These are phyloP conservation scores for Homarus americanus DNA, from an alignment of 1,140 invertebrate species.

Conservation along the genomic window DNA sequence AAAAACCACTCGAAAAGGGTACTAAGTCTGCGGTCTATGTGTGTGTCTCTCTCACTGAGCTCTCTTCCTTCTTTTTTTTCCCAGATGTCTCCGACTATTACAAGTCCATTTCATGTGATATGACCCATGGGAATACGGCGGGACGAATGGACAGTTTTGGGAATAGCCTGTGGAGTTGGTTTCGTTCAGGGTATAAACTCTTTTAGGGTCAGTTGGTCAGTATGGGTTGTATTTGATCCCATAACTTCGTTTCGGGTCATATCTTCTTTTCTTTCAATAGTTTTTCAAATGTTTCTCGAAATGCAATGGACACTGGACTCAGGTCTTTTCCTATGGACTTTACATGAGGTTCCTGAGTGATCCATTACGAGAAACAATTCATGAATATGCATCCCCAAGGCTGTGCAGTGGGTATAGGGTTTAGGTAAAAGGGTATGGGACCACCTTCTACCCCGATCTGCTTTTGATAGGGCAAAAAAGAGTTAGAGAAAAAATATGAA, in stretches of 20 bases:
- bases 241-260: constrained; percentile 1
- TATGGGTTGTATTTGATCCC: constrained; percentile 60
- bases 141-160: constrained; percentile 31
- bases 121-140: constrained; percentile 4
- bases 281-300: constrained; percentile 25
- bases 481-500: constrained; percentile 9
- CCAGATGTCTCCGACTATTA: constrained; percentile 28
- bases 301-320: background rate
- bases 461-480: constrained; percentile 62
- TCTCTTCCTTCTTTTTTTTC: background rate
- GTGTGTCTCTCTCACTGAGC: background rate
- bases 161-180: background rate
- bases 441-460: constrained; percentile 38
- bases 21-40: constrained; percentile 40
- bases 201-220: constrained; percentile 61
- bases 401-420: constrained; percentile 7
- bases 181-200: constrained; percentile 49
- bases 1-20: constrained; percentile 54
- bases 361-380: background rate
- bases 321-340: background rate
- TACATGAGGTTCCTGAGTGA: background rate
- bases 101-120: constrained; percentile 40
- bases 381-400: background rate
- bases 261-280: constrained; percentile 8
- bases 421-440: constrained; percentile 22